Evolutionary conservation across 2,888 invertebrate genomes (phyloP).

Genomic region (Andrena chrysosceles): DNA sequence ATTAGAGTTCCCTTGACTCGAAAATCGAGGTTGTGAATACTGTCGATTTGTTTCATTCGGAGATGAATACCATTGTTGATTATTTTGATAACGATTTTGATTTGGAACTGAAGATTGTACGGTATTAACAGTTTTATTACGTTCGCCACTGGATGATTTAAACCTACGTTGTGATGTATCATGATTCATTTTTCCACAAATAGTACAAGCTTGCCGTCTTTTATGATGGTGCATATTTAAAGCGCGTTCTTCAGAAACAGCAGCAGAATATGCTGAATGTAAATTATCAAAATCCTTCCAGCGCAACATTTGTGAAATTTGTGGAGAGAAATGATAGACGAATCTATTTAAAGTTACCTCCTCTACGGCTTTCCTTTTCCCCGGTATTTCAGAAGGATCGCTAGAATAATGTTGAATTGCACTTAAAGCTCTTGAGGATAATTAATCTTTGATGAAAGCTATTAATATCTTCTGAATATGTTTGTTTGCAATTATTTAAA

Average conservation of each 20-base stretch:
- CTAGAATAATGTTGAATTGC: constrained; percentile 1
- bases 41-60: too few relatives aligned
- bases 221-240: background rate
- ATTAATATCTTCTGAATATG: background rate
- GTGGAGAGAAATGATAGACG: background rate
- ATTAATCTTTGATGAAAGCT: constrained; percentile 20
- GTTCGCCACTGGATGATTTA: background rate
- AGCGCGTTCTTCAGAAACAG: constrained; percentile 11
- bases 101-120: background rate
- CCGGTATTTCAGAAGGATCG: background rate
- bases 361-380: too few relatives aligned
- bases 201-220: background rate
- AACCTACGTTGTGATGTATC: background rate
- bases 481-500: constrained; percentile 22
- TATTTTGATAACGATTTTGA: too few relatives aligned
- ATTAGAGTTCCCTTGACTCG: too few relatives aligned
- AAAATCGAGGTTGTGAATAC: too few relatives aligned
- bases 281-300: constrained; percentile 21
- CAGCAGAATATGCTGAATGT: constrained; percentile 19
- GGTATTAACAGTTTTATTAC: background rate
- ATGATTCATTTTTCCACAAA: constrained; percentile 8
- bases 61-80: too few relatives aligned
- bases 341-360: too few relatives aligned
- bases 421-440: constrained; percentile 13
- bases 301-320: background rate